phyloP scores from a whole-genome alignment of 2,888 invertebrate species.

The Heliconius ethilla region DNA sequence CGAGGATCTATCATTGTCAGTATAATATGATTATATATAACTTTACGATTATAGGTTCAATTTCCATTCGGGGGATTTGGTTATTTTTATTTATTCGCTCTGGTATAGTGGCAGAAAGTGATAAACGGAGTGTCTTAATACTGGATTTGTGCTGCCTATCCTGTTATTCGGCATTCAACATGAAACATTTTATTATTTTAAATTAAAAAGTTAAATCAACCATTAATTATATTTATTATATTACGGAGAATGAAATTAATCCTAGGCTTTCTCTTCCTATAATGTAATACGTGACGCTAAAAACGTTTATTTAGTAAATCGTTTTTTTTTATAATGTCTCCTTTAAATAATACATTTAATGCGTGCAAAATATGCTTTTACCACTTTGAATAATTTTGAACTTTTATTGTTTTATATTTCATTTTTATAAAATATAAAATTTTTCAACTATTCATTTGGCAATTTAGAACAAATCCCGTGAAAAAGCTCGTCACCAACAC shows the following conservation, averaged over 20 bases:
- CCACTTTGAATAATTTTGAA: background rate
- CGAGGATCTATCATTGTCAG: conserved; percentile 74
- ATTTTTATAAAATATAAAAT: too few relatives aligned
- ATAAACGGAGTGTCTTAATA: background rate
- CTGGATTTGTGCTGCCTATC: background rate
- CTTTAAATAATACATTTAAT: too few relatives aligned
- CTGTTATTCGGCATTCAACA: background rate
- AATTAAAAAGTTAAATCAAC: too few relatives aligned
- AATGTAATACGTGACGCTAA: background rate
- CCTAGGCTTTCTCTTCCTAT: background rate
- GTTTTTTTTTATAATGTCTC: background rate
- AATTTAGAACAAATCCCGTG: conserved; percentile 86
- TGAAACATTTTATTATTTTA: background rate
- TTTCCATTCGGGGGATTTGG: background rate
- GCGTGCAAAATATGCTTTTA: background rate
- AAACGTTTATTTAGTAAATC: background rate
- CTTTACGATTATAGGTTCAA: background rate
- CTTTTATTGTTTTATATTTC: background rate
- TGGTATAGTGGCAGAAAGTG: background rate
- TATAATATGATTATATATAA: conserved; percentile 33
- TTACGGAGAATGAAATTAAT: too few relatives aligned
- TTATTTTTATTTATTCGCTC: background rate
- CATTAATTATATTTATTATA: too few relatives aligned
- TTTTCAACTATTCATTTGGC: background rate
- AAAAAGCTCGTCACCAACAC: conserved; percentile 87